Base-by-base conservation (phyloP, 1,140 invertebrate genomes). In the Neodiprion pinetum region DNA sequence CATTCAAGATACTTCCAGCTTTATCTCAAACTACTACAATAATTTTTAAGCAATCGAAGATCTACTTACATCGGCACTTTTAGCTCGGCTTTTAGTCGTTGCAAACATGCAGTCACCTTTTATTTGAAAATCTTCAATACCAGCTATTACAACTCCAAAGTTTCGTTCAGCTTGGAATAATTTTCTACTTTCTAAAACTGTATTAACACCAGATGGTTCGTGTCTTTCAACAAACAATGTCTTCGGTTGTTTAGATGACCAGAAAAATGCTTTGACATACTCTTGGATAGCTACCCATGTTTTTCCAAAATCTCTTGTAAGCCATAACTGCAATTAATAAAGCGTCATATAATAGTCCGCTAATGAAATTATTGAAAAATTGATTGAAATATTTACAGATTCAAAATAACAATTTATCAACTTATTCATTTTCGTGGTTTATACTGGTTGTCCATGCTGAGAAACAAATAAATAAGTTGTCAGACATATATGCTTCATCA, bases 101-200 rank as follows among this genome's bases (percentile, higher is more conserved):
- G 93, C 95, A 88, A 97, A 97, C 91, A 96, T 93, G 82, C 94
- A 97, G 76, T 96, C 94, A 9, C 93, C 94, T 82, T 92, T 93
- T 4, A 96, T 90, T 83, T 95, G 93, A 86, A 97, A 96, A 80
- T 97, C 94, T 81, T 94, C 91, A 8, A 96, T 92, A 76, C 93
- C 91, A 0, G 89, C 87, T 48, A 95, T 92, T 47, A 95, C 85
- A 9, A 91, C 85, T 47, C 87, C 85, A 48, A 89, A 86, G 68
- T 84, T 81, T 75, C 76, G 74, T 21, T 80, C 81, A 70, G 79
- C 74, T 68, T 84, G 79, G 75, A 90, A 90, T 72, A 90, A 88
- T 77, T 84, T 80, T 71, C 74, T 75, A 77, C 75, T 83, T 89
- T 90, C 47, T 70, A 94, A 79, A 1, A 96, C 90, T 0, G 91